A percentile compares a stretch with the other conserved stretches of the same genome.
These are phyloP conservation scores for Diadema setosum DNA, from an alignment of 35 echinoderm and acorn worm species.

Conservation along the genomic window DNA sequence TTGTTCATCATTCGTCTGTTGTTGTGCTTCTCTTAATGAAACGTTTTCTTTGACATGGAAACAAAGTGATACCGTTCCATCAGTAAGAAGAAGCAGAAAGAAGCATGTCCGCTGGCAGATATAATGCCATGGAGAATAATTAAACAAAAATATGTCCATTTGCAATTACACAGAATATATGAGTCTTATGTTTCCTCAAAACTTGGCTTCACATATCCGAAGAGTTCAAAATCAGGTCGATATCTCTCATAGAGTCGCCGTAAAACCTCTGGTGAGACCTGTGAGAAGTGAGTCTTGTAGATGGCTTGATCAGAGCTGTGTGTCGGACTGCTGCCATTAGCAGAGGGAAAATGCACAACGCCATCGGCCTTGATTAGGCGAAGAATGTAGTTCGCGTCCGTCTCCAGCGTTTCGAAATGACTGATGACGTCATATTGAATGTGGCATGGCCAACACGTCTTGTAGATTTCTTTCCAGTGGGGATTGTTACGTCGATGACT, in stretches of 20 bases:
- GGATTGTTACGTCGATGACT: not conserved
- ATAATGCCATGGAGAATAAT: too few species aligned
- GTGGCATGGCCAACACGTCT: constrained; percentile 39
- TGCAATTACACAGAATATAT: not conserved
- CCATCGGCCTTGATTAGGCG: constrained; percentile 14
- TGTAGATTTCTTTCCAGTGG: not conserved
- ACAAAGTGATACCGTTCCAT: not conserved
- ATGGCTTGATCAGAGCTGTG: constrained; percentile 12
- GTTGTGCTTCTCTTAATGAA: not conserved
- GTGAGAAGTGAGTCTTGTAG: not conserved
- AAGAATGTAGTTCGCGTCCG: constrained; percentile 55
- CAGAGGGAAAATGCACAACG: constrained; percentile 49
- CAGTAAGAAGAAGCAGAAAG: not conserved
- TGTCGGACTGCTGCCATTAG: constrained; percentile 63
- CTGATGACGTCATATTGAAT: constrained; percentile 67
- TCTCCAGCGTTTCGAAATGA: constrained; percentile 65
- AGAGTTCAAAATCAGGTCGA: not conserved
- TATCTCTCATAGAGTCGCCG: not conserved
- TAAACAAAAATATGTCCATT: not conserved
- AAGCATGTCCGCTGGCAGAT: not conserved
- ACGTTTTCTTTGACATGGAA: not conserved
- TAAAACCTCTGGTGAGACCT: not conserved
- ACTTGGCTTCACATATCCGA: not conserved
- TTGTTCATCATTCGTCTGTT: too few species aligned
- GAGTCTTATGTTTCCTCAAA: not conserved